Evolutionary conservation across 2,113 vertebrate species (phyloP).

Genomic region (Ochotona princeps): DNA sequence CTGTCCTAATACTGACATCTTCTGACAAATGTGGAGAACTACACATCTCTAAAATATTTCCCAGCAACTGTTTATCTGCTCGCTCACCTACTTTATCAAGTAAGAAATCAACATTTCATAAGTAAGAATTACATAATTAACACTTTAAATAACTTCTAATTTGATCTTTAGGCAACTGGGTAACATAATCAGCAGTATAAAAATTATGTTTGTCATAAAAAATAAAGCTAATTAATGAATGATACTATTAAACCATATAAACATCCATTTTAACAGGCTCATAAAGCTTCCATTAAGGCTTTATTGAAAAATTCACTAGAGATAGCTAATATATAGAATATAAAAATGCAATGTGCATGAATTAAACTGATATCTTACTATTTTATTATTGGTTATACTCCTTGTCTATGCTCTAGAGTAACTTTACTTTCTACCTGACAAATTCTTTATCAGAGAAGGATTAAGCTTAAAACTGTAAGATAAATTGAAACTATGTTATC

Average conservation of each 20-base stretch:
- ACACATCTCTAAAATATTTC: constrained; percentile 64
- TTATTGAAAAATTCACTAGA: constrained; percentile 2
- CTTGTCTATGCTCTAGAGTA: too few relatives aligned
- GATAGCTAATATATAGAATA: too few relatives aligned
- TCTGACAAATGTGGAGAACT: constrained; percentile 72
- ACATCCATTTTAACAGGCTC: background rate
- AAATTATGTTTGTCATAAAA: background rate
- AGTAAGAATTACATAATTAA: background rate
- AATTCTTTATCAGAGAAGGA: too few relatives aligned
- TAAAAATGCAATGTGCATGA: too few relatives aligned
- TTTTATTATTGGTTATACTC: too few relatives aligned
- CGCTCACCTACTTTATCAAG: background rate
- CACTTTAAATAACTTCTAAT: constrained; percentile 25
- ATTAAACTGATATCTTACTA: too few relatives aligned
- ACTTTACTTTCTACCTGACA: too few relatives aligned
- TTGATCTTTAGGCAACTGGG: constrained; percentile 8
- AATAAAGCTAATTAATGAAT: constrained; percentile 44
- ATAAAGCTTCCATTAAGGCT: background rate
- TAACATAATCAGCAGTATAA: constrained; percentile 40
- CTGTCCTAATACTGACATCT: constrained; percentile 83
- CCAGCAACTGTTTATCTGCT: background rate
- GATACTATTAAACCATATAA: constrained; percentile 48
- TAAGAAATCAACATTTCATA: constrained; percentile 22
- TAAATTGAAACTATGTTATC: too few relatives aligned
- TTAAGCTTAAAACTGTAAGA: too few relatives aligned